Evolutionary conservation across 1,140 invertebrate species (phyloP).

Genomic region (Pseudachorutes palmiensis): DNA sequence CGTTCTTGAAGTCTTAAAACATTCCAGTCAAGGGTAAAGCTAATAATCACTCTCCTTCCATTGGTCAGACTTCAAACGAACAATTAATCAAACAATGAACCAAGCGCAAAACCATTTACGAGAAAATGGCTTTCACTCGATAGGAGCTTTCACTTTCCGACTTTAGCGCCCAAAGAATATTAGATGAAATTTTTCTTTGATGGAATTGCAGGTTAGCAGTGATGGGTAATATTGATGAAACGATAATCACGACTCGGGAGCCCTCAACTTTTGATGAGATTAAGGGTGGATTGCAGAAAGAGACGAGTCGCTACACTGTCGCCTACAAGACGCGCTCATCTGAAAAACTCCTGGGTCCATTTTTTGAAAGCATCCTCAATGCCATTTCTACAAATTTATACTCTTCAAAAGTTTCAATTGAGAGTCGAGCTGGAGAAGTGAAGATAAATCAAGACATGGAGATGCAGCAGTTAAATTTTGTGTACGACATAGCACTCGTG

Average conservation of each 20-base stretch:
- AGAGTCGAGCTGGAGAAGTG: not conserved
- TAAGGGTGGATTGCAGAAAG: not conserved
- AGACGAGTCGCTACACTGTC: slow-evolving; percentile 27
- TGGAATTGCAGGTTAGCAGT: slow-evolving; percentile 20
- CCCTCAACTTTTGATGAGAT: slow-evolving; percentile 10
- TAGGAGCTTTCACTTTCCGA: no score
- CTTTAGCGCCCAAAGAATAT: no score
- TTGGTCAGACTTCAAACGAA: not conserved
- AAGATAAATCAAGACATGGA: not conserved
- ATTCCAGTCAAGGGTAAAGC: slow-evolving; percentile 39
- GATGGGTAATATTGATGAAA: slow-evolving; percentile 30
- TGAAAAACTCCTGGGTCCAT: slow-evolving; percentile 27
- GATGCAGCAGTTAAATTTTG: slow-evolving; percentile 7
- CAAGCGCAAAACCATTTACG: no score
- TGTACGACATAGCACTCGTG: slow-evolving; percentile 26
- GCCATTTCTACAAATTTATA: slow-evolving; percentile 27
- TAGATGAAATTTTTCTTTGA: slow-evolving; percentile 48
- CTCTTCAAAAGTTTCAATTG: slow-evolving; percentile 12
- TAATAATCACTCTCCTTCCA: slow-evolving; percentile 17
- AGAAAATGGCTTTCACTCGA: no score
- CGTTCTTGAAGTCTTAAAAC: slow-evolving; percentile 75
- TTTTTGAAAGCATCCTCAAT: slow-evolving; percentile 29
- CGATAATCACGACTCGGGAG: slow-evolving; percentile 31
- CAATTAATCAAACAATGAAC: no score
- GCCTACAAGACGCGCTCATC: slow-evolving; percentile 27